Evolutionary conservation across 2,888 invertebrate species (phyloP).

Genomic region (Danaus chrysippus): DNA sequence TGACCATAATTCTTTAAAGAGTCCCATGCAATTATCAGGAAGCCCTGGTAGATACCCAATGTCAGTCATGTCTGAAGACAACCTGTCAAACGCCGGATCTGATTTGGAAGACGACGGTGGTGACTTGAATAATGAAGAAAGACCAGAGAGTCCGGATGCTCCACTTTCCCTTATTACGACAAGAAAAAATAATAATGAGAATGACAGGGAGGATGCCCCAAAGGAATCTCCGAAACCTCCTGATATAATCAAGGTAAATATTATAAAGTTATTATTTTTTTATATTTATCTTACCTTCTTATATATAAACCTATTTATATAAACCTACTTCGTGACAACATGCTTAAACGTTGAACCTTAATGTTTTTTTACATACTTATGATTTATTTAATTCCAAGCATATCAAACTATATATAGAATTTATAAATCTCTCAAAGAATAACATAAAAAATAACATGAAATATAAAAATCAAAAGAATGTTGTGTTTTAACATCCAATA

Average conservation of each 20-base stretch:
- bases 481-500: too few species aligned
- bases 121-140: conserved; percentile 72
- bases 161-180: conserved; percentile 85
- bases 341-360: too few species aligned
- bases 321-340: too few species aligned
- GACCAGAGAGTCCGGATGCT: conserved; percentile 82
- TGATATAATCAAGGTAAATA: conserved; percentile 71
- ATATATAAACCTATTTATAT: not conserved
- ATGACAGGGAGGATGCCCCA: conserved; percentile 60
- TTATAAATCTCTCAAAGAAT: too few species aligned
- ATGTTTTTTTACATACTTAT: too few species aligned
- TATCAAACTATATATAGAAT: too few species aligned
- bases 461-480: too few species aligned
- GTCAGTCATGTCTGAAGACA: conserved; percentile 84
- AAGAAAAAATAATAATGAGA: conserved; percentile 72
- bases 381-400: too few species aligned
- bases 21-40: conserved; percentile 77
- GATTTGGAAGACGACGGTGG: conserved; percentile 85
- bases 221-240: conserved; percentile 76
- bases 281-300: too few species aligned
- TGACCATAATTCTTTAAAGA: conserved; percentile 81
- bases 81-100: conserved; percentile 80
- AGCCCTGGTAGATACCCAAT: conserved; percentile 79
- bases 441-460: too few species aligned
- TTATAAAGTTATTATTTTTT: not conserved